Evolutionary conservation across 2,888 invertebrate species (phyloP).

Genomic region (Asteroscopus sphinx): DNA sequence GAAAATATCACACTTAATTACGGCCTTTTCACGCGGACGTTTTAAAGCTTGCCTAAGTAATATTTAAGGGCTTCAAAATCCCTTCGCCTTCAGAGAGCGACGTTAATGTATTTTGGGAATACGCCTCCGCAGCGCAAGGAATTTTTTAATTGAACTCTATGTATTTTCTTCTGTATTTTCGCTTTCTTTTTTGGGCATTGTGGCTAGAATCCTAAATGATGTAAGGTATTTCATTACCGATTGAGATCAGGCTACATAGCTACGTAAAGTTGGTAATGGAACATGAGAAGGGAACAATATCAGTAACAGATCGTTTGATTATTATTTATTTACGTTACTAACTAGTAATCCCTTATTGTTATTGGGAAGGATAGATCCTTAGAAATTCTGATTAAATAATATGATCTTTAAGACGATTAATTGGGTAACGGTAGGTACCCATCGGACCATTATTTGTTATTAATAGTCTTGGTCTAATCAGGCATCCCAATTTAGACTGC

Average conservation of each 20-base stretch:
- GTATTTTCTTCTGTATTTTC: slow-evolving; percentile 36
- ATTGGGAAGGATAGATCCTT: slow-evolving; percentile 1
- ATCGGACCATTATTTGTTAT: too few relatives aligned
- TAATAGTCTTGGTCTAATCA: too few relatives aligned
- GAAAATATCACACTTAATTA: slow-evolving; percentile 60
- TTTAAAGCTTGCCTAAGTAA: slow-evolving; percentile 60
- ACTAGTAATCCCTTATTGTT: background rate
- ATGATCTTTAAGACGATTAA: slow-evolving; percentile 1
- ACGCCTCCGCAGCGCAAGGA: slow-evolving; percentile 32
- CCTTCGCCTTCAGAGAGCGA: slow-evolving; percentile 47
- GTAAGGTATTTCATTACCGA: too few relatives aligned
- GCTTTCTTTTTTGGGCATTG: slow-evolving; percentile 25
- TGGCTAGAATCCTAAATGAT: background rate
- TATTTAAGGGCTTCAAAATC: slow-evolving; percentile 59
- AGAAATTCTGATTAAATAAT: background rate
- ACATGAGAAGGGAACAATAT: too few relatives aligned
- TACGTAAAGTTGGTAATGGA: too few relatives aligned
- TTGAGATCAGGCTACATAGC: too few relatives aligned
- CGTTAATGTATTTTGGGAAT: slow-evolving; percentile 58
- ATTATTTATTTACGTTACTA: too few relatives aligned
- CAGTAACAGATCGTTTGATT: too few relatives aligned
- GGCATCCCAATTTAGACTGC: too few relatives aligned
- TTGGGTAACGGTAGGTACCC: slow-evolving; percentile 3
- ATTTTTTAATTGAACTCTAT: slow-evolving; percentile 50
- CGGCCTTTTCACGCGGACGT: slow-evolving; percentile 52